phyloP scores from a whole-genome alignment of 1,140 invertebrate genomes.

The Callitettix versicolor region DNA sequence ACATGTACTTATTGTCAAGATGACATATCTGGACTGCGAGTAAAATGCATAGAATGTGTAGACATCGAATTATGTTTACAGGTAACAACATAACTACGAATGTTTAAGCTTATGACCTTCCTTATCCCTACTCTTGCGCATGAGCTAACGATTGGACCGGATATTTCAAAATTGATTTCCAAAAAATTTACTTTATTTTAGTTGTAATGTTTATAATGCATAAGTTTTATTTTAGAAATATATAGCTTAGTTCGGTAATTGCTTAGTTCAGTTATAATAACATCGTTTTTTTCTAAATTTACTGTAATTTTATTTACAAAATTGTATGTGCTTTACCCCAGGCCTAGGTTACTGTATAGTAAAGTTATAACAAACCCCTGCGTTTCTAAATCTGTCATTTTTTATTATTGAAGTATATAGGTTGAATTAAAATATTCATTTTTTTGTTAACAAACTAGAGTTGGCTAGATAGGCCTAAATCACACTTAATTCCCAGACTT shows the following conservation, averaged over 20 bases:
- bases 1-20: slow-evolving; percentile 86
- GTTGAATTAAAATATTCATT: no score
- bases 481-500: no score
- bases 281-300: no score
- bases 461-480: no score
- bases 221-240: neutral
- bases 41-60: slow-evolving; percentile 78
- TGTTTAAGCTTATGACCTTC: neutral
- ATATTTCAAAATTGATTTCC: neutral
- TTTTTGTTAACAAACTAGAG: no score
- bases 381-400: no score
- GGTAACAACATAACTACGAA: slow-evolving; percentile 43
- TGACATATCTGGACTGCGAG: slow-evolving; percentile 71
- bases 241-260: neutral
- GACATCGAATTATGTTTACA: slow-evolving; percentile 85
- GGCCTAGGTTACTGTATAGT: no score
- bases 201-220: neutral
- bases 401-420: no score
- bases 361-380: no score
- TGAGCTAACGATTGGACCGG: neutral
- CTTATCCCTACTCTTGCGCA: neutral
- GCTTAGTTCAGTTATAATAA: no score
- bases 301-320: no score
- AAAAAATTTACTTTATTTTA: neutral
- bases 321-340: no score